Evolutionary conservation across 2,797 vertebrate species (phyloP).

Genomic region (Protosalanx chinensis): DNA sequence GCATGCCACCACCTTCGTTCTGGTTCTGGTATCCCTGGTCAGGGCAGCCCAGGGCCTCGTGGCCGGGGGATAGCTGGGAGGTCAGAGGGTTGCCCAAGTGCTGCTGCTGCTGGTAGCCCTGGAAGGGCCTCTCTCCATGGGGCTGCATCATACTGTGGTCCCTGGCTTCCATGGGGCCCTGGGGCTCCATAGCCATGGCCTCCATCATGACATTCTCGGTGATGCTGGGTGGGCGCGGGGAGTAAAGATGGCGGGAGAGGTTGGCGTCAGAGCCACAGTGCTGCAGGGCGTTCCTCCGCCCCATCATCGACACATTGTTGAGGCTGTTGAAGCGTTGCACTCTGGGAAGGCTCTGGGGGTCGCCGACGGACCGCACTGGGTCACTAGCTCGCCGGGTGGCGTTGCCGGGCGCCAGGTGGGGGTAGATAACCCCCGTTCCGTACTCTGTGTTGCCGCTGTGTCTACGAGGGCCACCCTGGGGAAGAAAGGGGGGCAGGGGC

Average conservation of each 20-base stretch:
- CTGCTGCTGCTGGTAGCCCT: conserved; percentile 73
- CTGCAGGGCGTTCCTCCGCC: conserved; percentile 74
- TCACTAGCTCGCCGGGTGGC: conserved; percentile 74
- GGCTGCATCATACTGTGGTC: conserved; percentile 69
- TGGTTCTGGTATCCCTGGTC: conserved; percentile 73
- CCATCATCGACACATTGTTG: conserved; percentile 73
- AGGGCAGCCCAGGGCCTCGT: conserved; percentile 68
- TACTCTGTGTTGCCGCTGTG: conserved; percentile 83
- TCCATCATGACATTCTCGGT: conserved; percentile 92
- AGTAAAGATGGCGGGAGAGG: conserved; percentile 80
- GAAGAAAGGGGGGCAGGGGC: conserved; percentile 67
- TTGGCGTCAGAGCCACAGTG: conserved; percentile 77
- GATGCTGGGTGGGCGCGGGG: conserved; percentile 89
- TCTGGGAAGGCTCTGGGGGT: conserved; percentile 76
- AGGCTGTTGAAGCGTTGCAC: conserved; percentile 75
- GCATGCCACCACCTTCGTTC: conserved; percentile 57
- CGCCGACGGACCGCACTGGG: conserved; percentile 62
- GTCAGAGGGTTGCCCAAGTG: conserved; percentile 57
- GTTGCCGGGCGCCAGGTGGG: conserved; percentile 75
- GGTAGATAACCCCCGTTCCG: conserved; percentile 74
- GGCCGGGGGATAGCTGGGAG: conserved; percentile 70
- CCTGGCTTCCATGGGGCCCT: conserved; percentile 58
- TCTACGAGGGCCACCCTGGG: conserved; percentile 70
- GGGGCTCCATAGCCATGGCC: conserved; percentile 71
- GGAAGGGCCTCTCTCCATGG: conserved; percentile 72